Base-by-base conservation (phyloP, 2,113 vertebrate genomes). In the Prunella himalayana region DNA sequence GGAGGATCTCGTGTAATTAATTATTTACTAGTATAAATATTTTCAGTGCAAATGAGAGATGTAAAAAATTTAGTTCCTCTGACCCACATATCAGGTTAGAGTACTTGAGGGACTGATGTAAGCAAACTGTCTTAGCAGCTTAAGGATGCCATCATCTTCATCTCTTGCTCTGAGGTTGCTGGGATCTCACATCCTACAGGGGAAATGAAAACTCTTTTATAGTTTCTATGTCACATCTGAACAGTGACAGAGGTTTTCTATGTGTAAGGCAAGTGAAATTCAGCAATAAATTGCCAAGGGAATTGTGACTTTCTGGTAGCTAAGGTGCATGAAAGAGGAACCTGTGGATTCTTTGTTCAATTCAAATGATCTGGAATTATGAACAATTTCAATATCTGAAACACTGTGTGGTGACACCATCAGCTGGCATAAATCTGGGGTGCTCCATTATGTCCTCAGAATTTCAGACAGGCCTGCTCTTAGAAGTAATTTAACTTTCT, bases 21-120 rank as follows among this genome's bases (percentile, higher is more conserved):
- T 77, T 87, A 94, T 97, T 92, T 69, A 92, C 12, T 19, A 14
- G 50, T 54, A 49, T 61, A 92, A 94, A 82, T 72, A 35, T 91
- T 95, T 88, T 84, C 68, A 33, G 42, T 47, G 83, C 42, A 84
- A 71, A 84, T n/a, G 57, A 81, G 91, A 50, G 53, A 53, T 79
- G 72, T 76, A 35, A 89, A 86, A 95, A 65, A 82, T 49, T 68
- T 53, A 72, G 9, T 42, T 81, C 15, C 53, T 70, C 42, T 75
- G 65, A 72, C 53, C 68, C 53, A 41, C 1, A 3, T 47, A 39
- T 69, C 25, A 57, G 21, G 13, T 41, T 49, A 54, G 39, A 53
- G n/a, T 30, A n/a, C 30, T 11, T 49, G 35, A 77, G 47, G 27
- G 33, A 53, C 28, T 33, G 47, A n/a, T 20, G 31, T 1, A 44